These are phyloP conservation scores for Euura lappo DNA, from an alignment of 1,140 invertebrate genomes.

Conservation along the genomic window DNA sequence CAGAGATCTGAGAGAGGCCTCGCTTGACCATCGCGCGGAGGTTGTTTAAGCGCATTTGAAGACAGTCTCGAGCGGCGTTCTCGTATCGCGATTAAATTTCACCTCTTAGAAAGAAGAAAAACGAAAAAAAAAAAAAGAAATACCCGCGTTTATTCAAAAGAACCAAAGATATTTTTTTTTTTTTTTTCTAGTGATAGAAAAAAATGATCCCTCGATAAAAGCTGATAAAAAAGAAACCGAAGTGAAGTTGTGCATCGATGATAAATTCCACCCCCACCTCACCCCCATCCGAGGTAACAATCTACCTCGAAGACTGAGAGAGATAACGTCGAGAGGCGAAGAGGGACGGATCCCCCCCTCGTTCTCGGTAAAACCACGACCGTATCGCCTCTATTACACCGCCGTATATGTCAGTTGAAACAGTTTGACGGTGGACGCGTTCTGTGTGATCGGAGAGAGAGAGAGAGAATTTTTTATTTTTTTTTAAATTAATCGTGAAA, in stretches of 20 bases:
- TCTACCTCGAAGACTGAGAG: background rate
- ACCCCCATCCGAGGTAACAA: too few relatives aligned
- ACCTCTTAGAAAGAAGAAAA: background rate
- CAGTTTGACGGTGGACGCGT: slow-evolving; percentile 14
- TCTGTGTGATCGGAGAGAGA: background rate
- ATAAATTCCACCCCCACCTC: too few relatives aligned
- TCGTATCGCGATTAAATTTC: background rate
- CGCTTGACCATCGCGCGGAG: slow-evolving; percentile 1
- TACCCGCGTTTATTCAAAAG: too few relatives aligned
- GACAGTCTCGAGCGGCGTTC: background rate
- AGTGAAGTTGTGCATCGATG: background rate
- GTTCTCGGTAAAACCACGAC: slow-evolving; percentile 10
- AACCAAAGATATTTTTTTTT: background rate
- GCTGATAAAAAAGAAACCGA: background rate
- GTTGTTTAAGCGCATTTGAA: background rate
- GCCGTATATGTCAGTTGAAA: slow-evolving; percentile 22
- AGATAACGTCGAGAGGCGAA: background rate
- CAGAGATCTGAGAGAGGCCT: background rate
- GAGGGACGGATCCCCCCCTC: background rate
- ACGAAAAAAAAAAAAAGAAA: background rate
- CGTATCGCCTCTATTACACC: slow-evolving; percentile 27
- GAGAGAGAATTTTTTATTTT: too few relatives aligned
- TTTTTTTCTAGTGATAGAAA: background rate
- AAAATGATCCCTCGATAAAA: background rate
- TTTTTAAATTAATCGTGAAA: too few relatives aligned